A percentile compares a stretch with the other conserved stretches of the same genome.
phyloP scores from a whole-genome alignment of 2,888 invertebrate genomes.

The Stegophylla sp. region DNA sequence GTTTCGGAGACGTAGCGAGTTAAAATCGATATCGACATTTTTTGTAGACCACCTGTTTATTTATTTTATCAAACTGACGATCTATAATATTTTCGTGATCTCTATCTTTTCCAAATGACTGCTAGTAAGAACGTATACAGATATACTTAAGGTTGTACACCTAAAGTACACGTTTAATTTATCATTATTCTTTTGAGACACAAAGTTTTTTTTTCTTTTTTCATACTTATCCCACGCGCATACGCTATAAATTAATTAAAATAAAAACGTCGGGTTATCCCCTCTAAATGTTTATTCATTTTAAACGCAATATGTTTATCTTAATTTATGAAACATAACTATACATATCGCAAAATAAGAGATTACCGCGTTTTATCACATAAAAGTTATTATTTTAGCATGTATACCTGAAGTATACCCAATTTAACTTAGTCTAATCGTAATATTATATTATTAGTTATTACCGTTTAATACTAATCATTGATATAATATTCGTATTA shows the following conservation, averaged over 20 bases:
- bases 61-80: not conserved
- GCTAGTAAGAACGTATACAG: not conserved
- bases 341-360: not conserved
- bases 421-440: too few relatives aligned
- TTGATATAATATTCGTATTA: too few relatives aligned
- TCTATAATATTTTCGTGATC: not conserved
- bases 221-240: not conserved
- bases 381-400: not conserved
- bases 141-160: not conserved
- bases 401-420: too few relatives aligned
- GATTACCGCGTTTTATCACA: not conserved
- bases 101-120: not conserved
- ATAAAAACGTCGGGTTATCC: conserved; percentile 38
- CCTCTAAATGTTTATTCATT: conserved; percentile 21
- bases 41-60: not conserved
- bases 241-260: conserved; percentile 33
- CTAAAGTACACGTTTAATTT: not conserved
- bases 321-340: conserved; percentile 41
- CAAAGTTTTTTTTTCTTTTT: not conserved
- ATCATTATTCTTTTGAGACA: not conserved
- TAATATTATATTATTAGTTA: not conserved
- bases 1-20: not conserved
- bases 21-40: not conserved
- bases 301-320: conserved; percentile 24
- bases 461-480: too few relatives aligned